These are phyloP conservation scores for Pseudomugil gertrudae DNA, from an alignment of 2,797 vertebrate genomes.

Conservation along the genomic window DNA sequence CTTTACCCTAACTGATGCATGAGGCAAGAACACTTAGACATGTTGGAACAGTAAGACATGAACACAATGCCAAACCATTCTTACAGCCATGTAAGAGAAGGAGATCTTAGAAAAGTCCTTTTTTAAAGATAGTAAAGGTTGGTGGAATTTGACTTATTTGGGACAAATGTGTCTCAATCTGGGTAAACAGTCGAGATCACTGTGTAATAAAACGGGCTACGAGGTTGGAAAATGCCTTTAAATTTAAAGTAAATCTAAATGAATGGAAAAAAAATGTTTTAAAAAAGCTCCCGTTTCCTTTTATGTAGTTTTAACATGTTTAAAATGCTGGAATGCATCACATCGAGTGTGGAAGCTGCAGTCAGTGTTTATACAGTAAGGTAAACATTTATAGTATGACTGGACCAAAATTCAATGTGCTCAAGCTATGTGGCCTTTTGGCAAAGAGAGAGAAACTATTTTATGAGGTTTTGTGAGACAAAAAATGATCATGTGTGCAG, in stretches of 20 bases:
- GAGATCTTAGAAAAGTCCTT: too few species aligned
- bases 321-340: slow-evolving; percentile 18
- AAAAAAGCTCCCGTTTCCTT: too few species aligned
- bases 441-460: neutral
- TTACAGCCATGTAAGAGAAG: too few species aligned
- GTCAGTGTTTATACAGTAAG: neutral
- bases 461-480: neutral
- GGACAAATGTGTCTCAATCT: slow-evolving; percentile 11
- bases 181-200: slow-evolving; percentile 11
- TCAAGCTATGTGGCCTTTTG: slow-evolving; percentile 1
- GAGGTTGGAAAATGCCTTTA: slow-evolving; percentile 18
- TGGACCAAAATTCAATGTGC: neutral
- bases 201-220: neutral
- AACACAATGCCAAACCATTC: neutral
- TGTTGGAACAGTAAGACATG: neutral
- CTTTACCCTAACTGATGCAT: neutral
- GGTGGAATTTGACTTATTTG: slow-evolving; percentile 3
- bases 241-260: neutral
- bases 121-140: neutral
- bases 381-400: slow-evolving; percentile 3
- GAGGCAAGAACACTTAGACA: neutral
- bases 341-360: neutral
- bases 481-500: rapidly evolving
- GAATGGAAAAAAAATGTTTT: neutral
- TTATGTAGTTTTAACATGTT: slow-evolving; percentile 10